phyloP scores from a whole-genome alignment of 2,113 vertebrate species.

The Phocoena sinus region DNA sequence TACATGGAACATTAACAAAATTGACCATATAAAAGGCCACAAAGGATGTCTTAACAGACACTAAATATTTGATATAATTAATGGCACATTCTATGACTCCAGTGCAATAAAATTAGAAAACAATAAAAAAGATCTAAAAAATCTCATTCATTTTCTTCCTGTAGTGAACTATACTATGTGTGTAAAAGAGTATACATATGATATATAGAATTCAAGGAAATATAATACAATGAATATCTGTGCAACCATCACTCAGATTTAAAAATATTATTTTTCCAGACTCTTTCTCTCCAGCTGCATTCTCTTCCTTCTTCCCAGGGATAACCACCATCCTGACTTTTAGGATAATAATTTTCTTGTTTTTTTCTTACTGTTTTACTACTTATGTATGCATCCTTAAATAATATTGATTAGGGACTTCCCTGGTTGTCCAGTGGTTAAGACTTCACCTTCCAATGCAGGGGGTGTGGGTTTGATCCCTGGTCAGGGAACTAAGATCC shows the following conservation, averaged over 20 bases:
- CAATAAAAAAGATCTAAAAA: background rate
- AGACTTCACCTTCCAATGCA: too few relatives aligned
- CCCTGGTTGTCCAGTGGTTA: too few relatives aligned
- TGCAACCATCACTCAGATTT: background rate
- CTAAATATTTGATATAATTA: slow-evolving; percentile 39
- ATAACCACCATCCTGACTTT: background rate
- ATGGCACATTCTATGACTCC: slow-evolving; percentile 24
- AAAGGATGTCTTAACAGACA: slow-evolving; percentile 34
- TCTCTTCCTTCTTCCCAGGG: background rate
- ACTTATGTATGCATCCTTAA: background rate
- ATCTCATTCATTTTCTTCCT: background rate
- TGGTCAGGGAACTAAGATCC: too few relatives aligned
- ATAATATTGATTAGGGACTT: background rate
- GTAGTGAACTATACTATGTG: background rate
- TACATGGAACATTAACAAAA: slow-evolving; percentile 29
- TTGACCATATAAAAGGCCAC: background rate
- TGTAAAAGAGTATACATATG: background rate
- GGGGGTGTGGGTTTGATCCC: too few relatives aligned
- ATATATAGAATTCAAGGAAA: background rate
- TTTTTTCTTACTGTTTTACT: background rate
- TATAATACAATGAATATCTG: background rate
- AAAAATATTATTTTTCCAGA: background rate
- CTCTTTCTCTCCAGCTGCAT: background rate
- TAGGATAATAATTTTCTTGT: background rate
- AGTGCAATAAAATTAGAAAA: slow-evolving; percentile 26